Evolutionary conservation across 2,888 invertebrate genomes (phyloP).

Genomic region (Melipona beecheii): DNA sequence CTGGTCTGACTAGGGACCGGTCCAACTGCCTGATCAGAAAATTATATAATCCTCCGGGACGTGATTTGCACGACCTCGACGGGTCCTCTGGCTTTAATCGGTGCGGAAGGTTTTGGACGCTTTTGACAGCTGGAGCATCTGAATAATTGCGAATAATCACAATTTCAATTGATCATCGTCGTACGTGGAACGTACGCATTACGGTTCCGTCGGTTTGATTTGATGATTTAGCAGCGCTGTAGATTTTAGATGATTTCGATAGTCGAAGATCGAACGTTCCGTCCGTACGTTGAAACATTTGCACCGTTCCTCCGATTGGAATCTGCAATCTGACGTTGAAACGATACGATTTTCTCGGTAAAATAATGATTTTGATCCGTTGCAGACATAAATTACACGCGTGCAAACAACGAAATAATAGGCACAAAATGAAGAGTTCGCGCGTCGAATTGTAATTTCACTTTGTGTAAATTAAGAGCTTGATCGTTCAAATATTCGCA

Average conservation of each 20-base stretch:
- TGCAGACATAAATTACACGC: neutral
- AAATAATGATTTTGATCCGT: neutral
- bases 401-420: rapidly evolving
- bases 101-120: no score
- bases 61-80: neutral
- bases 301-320: no score
- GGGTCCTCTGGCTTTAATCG: no score
- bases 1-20: constrained; percentile 18
- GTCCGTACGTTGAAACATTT: no score
- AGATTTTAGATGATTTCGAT: neutral
- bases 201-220: neutral
- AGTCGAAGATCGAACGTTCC: neutral
- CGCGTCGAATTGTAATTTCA: neutral
- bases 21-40: constrained; percentile 18
- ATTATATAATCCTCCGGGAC: constrained; percentile 19
- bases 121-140: no score
- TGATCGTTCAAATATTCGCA: neutral
- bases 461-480: neutral
- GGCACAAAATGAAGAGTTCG: neutral
- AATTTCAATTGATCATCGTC: no score
- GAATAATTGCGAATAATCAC: no score
- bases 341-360: neutral
- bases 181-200: no score
- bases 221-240: neutral
- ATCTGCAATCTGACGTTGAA: neutral